These are phyloP conservation scores for Rousettus leschenaultii DNA, from an alignment of 2,113 vertebrate species.

Conservation along the genomic window DNA sequence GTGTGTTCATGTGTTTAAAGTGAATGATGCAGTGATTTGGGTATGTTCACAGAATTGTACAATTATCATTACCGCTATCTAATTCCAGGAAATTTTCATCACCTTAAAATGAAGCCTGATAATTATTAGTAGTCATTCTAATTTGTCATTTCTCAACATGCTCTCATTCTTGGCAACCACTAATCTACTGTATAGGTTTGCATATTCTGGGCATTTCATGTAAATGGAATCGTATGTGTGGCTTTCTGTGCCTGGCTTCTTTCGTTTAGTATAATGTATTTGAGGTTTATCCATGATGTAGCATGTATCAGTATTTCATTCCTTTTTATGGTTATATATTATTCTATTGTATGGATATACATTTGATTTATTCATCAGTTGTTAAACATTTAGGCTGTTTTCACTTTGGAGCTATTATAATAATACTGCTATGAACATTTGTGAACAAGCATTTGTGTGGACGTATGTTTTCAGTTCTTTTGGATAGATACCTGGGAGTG, in stretches of 20 bases:
- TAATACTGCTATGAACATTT: background rate
- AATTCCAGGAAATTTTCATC: background rate
- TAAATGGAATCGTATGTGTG: background rate
- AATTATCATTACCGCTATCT: background rate
- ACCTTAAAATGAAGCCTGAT: background rate
- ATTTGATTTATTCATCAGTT: background rate
- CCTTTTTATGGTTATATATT: background rate
- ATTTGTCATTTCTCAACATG: fast-evolving
- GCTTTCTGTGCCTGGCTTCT: background rate
- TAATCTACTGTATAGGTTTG: background rate
- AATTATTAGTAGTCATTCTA: background rate
- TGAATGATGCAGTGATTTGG: background rate
- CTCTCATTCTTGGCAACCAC: fast-evolving
- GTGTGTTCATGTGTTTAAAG: background rate
- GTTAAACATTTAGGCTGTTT: background rate
- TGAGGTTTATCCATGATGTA: background rate
- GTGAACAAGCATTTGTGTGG: background rate
- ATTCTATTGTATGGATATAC: background rate
- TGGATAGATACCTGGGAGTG: background rate
- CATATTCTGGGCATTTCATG: background rate
- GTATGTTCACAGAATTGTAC: background rate
- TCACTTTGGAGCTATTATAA: background rate
- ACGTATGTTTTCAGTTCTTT: background rate
- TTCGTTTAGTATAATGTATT: background rate
- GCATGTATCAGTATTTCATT: background rate